A percentile compares a stretch with the other conserved stretches of the same genome.
These are phyloP conservation scores for Clusia tigrina DNA, from an alignment of 2,888 invertebrate genomes.

Conservation along the genomic window DNA sequence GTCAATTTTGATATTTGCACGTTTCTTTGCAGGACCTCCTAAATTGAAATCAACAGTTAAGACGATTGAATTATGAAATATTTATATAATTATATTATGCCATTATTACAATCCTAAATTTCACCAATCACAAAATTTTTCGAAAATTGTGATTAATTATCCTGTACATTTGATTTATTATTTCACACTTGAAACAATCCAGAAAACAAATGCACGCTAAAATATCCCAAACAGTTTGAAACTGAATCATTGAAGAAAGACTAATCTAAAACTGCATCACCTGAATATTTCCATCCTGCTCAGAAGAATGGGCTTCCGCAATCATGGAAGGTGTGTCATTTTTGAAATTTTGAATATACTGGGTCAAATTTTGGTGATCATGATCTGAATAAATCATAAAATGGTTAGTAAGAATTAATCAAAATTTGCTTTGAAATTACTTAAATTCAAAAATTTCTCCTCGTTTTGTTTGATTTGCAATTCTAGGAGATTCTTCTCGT, in stretches of 20 bases:
- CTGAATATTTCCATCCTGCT: slow-evolving; percentile 37
- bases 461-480: slow-evolving; percentile 54
- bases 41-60: too few relatives aligned
- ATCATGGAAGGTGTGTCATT: slow-evolving; percentile 41
- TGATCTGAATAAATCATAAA: slow-evolving; percentile 33
- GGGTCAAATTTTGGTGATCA: slow-evolving; percentile 42
- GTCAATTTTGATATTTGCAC: slow-evolving; percentile 41
- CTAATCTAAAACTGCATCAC: too few relatives aligned
- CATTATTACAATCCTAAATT: too few relatives aligned
- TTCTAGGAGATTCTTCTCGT: slow-evolving; percentile 58
- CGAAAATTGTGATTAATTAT: too few relatives aligned
- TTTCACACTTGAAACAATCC: too few relatives aligned
- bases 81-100: too few relatives aligned
- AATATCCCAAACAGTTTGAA: too few relatives aligned
- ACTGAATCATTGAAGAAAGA: too few relatives aligned
- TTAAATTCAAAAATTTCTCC: slow-evolving; percentile 46
- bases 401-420: slow-evolving; percentile 6
- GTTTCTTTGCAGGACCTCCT: slow-evolving; percentile 53
- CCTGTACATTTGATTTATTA: too few relatives aligned
- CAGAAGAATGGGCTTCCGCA: slow-evolving; percentile 38
- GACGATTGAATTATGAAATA: too few relatives aligned
- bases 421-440: slow-evolving; percentile 42
- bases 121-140: too few relatives aligned
- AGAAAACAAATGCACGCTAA: too few relatives aligned
- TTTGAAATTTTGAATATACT: slow-evolving; percentile 47